These are phyloP conservation scores for Miltochrista miniata DNA, from an alignment of 2,888 invertebrate species.

Conservation along the genomic window DNA sequence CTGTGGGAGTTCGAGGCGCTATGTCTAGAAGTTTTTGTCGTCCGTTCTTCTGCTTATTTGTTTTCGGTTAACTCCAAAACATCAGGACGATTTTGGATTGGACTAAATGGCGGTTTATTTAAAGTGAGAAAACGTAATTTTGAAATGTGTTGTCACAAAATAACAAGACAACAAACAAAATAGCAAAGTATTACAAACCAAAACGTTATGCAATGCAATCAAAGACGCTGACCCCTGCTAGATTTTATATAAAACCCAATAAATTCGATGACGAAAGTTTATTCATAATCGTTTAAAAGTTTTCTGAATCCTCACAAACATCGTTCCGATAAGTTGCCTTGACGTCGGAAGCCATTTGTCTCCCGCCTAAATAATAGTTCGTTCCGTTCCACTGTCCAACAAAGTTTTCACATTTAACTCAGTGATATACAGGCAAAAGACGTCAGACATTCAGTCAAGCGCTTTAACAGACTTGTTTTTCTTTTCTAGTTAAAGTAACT, in stretches of 20 bases:
- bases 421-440: constrained; percentile 14
- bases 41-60: too few relatives aligned
- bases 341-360: constrained; percentile 22
- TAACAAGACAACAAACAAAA: too few relatives aligned
- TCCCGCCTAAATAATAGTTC: constrained; percentile 1
- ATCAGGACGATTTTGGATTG: too few relatives aligned
- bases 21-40: too few relatives aligned
- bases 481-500: background rate
- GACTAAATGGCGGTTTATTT: too few relatives aligned
- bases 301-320: constrained; percentile 4
- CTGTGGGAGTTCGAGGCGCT: too few relatives aligned
- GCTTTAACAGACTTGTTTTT: constrained; percentile 12
- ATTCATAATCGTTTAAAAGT: constrained; percentile 1
- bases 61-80: too few relatives aligned
- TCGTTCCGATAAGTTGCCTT: constrained; percentile 11
- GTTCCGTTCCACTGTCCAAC: constrained; percentile 6
- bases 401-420: constrained; percentile 39
- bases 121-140: too few relatives aligned
- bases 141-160: too few relatives aligned
- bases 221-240: too few relatives aligned
- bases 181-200: too few relatives aligned
- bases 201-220: too few relatives aligned
- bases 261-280: background rate
- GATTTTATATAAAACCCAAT: background rate
- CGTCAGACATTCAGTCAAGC: constrained; percentile 11